phyloP scores from a whole-genome alignment of 2,888 invertebrate genomes.

The Drosophila nr. perissopoda region DNA sequence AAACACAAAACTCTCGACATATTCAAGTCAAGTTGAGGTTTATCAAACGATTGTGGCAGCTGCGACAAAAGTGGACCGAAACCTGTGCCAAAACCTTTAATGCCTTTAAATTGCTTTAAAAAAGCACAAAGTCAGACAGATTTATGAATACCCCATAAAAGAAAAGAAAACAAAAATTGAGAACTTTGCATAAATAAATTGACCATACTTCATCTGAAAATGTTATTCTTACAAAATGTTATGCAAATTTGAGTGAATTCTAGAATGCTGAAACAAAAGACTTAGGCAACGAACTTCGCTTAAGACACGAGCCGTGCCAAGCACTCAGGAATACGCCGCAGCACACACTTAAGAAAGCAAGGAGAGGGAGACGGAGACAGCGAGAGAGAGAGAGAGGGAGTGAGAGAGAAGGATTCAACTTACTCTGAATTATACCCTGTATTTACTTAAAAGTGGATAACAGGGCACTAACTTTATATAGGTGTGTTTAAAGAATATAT shows the following conservation, averaged over 20 bases:
- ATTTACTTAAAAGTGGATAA: not conserved
- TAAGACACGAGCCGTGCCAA: slow-evolving; percentile 54
- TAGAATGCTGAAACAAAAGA: slow-evolving; percentile 50
- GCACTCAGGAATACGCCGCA: slow-evolving; percentile 22
- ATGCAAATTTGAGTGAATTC: slow-evolving; percentile 64
- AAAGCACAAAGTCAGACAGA: slow-evolving; percentile 13
- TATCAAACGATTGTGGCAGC: slow-evolving; percentile 37
- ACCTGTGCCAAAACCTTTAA: slow-evolving; percentile 11
- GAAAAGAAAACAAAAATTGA: slow-evolving; percentile 19
- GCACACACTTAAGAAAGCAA: slow-evolving; percentile 31
- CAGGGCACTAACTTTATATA: not conserved
- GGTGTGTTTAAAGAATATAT: not conserved
- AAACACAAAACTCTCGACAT: slow-evolving; percentile 26
- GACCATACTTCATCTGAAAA: slow-evolving; percentile 36
- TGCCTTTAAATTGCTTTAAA: slow-evolving; percentile 2
- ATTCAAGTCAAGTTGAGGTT: slow-evolving; percentile 52
- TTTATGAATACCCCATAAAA: slow-evolving; percentile 38
- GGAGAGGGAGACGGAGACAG: not conserved
- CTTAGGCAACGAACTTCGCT: slow-evolving; percentile 63
- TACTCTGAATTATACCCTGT: slow-evolving; percentile 35
- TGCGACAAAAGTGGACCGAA: slow-evolving; percentile 26
- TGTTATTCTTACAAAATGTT: slow-evolving; percentile 54
- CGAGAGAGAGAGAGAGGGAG: not conserved
- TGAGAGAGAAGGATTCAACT: slow-evolving; percentile 15
- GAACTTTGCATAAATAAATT: slow-evolving; percentile 36